These are phyloP conservation scores for Drosophila lini DNA, from an alignment of 1,140 invertebrate species.

Conservation along the genomic window DNA sequence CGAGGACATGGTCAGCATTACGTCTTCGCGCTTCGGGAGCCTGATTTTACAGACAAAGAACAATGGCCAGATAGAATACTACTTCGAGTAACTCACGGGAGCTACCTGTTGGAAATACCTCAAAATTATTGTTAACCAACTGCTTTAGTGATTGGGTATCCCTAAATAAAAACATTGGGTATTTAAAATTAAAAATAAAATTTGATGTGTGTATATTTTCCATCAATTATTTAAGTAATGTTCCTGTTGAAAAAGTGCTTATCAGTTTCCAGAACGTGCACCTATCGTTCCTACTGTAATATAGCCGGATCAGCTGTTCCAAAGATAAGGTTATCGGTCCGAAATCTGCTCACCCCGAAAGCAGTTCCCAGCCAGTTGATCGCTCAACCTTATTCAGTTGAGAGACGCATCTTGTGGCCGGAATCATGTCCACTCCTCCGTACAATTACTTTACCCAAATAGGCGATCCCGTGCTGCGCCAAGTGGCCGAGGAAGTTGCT, in stretches of 20 bases:
- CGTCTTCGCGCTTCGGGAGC: not conserved
- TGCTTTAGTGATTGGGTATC: not conserved
- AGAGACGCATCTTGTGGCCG: not conserved
- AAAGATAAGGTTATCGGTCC: conserved; percentile 32
- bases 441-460: conserved; percentile 89
- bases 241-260: not conserved
- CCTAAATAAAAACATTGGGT: not conserved
- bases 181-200: not conserved
- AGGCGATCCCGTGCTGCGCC: conserved; percentile 88
- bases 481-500: conserved; percentile 85
- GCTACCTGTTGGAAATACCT: not conserved
- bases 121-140: conserved; percentile 6
- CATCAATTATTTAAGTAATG: not conserved
- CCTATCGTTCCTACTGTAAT: conserved; percentile 7
- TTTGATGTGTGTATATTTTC: not conserved
- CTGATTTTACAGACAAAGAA: not conserved
- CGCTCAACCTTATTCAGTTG: not conserved
- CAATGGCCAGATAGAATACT: conserved; percentile 1
- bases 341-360: not conserved
- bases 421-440: conserved; percentile 80
- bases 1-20: conserved; percentile 19
- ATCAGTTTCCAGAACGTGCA: not conserved
- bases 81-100: conserved; percentile 11
- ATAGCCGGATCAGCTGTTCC: conserved; percentile 32
- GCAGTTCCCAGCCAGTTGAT: conserved; percentile 9